Base-by-base conservation (phyloP, 2,797 vertebrate genomes). In the Loris lydekkerianus region DNA sequence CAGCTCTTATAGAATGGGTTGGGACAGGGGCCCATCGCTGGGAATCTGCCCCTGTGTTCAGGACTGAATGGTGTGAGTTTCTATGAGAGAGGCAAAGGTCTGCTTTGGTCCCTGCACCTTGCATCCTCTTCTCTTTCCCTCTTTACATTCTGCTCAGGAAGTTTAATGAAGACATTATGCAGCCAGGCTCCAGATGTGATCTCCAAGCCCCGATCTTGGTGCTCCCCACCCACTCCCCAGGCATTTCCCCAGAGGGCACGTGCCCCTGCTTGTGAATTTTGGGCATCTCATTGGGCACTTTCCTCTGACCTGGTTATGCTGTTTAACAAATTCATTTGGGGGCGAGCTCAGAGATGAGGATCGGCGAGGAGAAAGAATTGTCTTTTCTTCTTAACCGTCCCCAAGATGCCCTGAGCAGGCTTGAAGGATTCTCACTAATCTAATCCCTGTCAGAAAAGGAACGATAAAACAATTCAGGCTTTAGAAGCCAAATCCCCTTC, bases 401-500 rank as follows among this genome's bases (percentile, higher is more conserved):
- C 85, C 88, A 72, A 0, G 20, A 96, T 0, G 80, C 81, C 90
- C 10, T 43, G 72, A 60, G 61, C 92, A 63, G 96, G 27, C 56
- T 96, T 77, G 46, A 91, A 97, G 93, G 98, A 97, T 93, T 84
- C 92, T 67, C 96, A 61, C 25, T 72, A 93, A 94, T 95, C 85
- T 96, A 87, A 94, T 95, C 0, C 0, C 89, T 89, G 82, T 0
- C 2, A 91, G 97, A 96, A 96, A 96, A 56, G 87, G 84, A 97
- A 95, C 20, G 90, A 93, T 86, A 0, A 15, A 81, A 69, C 60
- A 13, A 77, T 93, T 86, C 46, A 25, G 96, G 97, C 96, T 97
- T 97, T 95, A 96, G 96, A 86, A 96, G 92, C 89, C 96, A 97
- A 98, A 53, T 96, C 97, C 34, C 85, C 94, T 97, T 97, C 61